Evolutionary conservation across 1,140 invertebrate species (phyloP), one percentile per base, ranked within the genome.

Genomic region (Bemisia tabaci): DNA sequence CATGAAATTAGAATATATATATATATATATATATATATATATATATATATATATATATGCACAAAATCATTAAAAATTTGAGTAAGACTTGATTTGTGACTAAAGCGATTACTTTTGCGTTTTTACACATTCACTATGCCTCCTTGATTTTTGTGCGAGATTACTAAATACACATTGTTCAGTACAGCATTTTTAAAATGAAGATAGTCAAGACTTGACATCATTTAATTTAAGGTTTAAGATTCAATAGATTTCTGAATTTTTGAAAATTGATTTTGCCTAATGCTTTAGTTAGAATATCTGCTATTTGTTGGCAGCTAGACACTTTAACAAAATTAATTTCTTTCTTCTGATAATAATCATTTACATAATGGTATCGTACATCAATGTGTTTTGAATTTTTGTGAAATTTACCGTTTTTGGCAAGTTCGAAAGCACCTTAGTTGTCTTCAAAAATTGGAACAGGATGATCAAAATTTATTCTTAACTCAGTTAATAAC

Each of bases 221-320:
- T n/a, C n/a, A n/a, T n/a, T n/a, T n/a, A n/a, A n/a, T n/a, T n/a
- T n/a, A n/a, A n/a, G n/a, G n/a, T n/a, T n/a, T n/a, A n/a, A 63
- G n/a, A 33, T 24, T n/a, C 59, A 65, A 65, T 24, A 23, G 39
- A 59, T 11, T 12, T 12, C 64, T 1, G 59, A 65, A 65, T 59
- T 59, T 12, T 22, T 22, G 22, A 59, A 65, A 65, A 24, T 65
- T 65, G 17, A 59, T 11, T 59, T 25, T 58, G 1, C 64, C 23
- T n/a, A 65, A 22, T 2, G 64, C 33, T 24, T 65, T 65, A 2
- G 64, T 65, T 33, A 65, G 24, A 58, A 65, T 65, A 59, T 65
- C 64, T 5, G 64, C 64, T 2, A 26, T 11, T 22, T 65, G 48
- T 9, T 11, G 12, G 21, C 2, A 27, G 5, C 2, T 1, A 9